phyloP scores from a whole-genome alignment of 2,888 invertebrate species.

The Pollenia angustigena region DNA sequence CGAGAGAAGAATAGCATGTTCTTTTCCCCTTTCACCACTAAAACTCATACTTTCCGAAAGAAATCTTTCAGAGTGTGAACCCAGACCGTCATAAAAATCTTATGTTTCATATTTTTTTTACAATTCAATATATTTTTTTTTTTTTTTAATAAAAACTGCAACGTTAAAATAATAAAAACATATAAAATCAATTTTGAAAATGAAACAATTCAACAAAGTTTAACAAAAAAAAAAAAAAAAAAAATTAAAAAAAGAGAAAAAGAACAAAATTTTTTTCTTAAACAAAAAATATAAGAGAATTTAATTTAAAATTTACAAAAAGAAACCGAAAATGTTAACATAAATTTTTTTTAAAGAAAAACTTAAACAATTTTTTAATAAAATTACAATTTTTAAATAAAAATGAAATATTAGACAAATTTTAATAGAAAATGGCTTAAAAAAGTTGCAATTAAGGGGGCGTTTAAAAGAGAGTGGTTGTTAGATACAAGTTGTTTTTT shows the following conservation, averaged over 20 bases:
- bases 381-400: slow-evolving; percentile 73
- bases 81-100: slow-evolving; percentile 36
- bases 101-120: slow-evolving; percentile 12
- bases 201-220: slow-evolving; percentile 49
- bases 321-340: slow-evolving; percentile 35
- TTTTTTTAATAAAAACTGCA: slow-evolving; percentile 20
- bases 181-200: slow-evolving; percentile 7
- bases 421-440: slow-evolving; percentile 60
- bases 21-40: too few species aligned
- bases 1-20: too few species aligned
- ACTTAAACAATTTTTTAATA: slow-evolving; percentile 13
- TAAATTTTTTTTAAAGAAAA: slow-evolving; percentile 4
- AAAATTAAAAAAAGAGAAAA: slow-evolving; percentile 72
- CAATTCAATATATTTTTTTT: neutral
- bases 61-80: too few species aligned
- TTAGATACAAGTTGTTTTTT: neutral
- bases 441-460: slow-evolving; percentile 12
- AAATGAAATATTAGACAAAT: slow-evolving; percentile 29
- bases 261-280: slow-evolving; percentile 66
- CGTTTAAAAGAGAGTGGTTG: neutral
- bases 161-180: slow-evolving; percentile 37
- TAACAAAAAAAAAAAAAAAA: slow-evolving; percentile 73
- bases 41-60: too few species aligned
- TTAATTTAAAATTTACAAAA: slow-evolving; percentile 27
- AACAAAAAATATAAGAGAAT: slow-evolving; percentile 33